Base-by-base conservation (phyloP, 2,888 invertebrate genomes). In the Polyommatus iphigenia region DNA sequence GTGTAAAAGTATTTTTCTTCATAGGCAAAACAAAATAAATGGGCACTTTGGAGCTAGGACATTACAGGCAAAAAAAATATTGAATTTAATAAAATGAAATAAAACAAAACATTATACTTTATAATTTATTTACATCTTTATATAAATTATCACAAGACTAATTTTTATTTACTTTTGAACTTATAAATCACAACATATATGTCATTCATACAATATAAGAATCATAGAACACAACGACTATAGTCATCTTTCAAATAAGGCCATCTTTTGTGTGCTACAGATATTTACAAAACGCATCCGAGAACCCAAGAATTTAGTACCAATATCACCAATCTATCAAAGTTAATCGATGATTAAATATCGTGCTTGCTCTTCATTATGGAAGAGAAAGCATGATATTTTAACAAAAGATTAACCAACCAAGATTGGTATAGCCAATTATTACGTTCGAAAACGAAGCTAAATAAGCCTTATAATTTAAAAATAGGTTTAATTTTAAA, bases 71-170 rank as follows among this genome's bases (percentile, higher is more conserved):
- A 46, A 46, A 46, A 10, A 24, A 24, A 41, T 2, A 7, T 41
- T 41, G 36, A 41, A 41, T 41, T 41, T 41, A 41, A 46, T 10
- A 10, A 8, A 46, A 78, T 20, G n/a, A 80, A 80, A 82, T 79
- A 84, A 85, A 87, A 82, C 83, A 85, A 87, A 85, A 81, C 81
- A 84, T 81, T 83, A 93, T 94, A 92, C 90, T 93, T 91, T 89
- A 90, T 92, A 88, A 89, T 93, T 94, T 93, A 93, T 93, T 94
- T 89, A 90, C 90, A 91, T 92, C 90, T 90, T 89, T 88, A 92
- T 92, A 92, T 92, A 92, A 91, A 91, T 92, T 94, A 94, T 94
- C 94, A 94, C 93, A 94, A 93, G 93, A 93, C 93, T 91, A 92
- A 91, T 85, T 87, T 90, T 91, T 89, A 88, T 86, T 89, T 89